These are phyloP conservation scores for Conchocele bisecta DNA, from an alignment of 2,888 invertebrate species.

Conservation along the genomic window DNA sequence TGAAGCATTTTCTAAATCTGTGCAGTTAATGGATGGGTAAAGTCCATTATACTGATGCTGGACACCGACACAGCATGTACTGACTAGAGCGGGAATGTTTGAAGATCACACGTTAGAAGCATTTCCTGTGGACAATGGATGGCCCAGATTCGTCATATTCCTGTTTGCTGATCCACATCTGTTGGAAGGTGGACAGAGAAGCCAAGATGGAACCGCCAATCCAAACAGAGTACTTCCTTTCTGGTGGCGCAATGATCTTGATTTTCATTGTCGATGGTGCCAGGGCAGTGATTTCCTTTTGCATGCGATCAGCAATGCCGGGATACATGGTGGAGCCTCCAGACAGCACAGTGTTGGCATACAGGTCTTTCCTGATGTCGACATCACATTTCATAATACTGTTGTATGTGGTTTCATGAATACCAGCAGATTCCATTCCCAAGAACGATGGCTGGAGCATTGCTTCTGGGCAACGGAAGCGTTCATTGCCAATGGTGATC, in stretches of 20 bases:
- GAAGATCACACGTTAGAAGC: no score
- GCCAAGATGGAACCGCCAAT: constrained; percentile 83
- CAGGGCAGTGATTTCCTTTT: constrained; percentile 87
- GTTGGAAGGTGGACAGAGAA: constrained; percentile 93
- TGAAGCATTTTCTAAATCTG: no score
- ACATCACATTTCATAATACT: constrained; percentile 82
- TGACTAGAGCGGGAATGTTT: no score
- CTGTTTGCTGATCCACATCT: constrained; percentile 57
- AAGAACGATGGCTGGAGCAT: constrained; percentile 77
- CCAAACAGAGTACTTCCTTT: constrained; percentile 86
- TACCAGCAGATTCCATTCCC: constrained; percentile 69
- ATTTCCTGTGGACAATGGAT: constrained; percentile 91
- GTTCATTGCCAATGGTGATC: constrained; percentile 79
- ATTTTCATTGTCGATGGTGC: constrained; percentile 90
- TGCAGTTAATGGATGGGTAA: no score
- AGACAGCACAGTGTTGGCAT: constrained; percentile 75
- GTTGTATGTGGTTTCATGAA: constrained; percentile 76
- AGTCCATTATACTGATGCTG: no score
- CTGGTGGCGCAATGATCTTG: constrained; percentile 90
- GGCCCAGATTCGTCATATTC: constrained; percentile 72
- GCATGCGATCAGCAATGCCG: constrained; percentile 85
- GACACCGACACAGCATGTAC: no score
- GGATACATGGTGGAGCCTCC: constrained; percentile 98
- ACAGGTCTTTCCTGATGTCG: constrained; percentile 73
- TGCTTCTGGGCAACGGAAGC: constrained; percentile 76